Base-by-base conservation (phyloP, 2,113 vertebrate genomes). In the Peromyscus maniculatus region DNA sequence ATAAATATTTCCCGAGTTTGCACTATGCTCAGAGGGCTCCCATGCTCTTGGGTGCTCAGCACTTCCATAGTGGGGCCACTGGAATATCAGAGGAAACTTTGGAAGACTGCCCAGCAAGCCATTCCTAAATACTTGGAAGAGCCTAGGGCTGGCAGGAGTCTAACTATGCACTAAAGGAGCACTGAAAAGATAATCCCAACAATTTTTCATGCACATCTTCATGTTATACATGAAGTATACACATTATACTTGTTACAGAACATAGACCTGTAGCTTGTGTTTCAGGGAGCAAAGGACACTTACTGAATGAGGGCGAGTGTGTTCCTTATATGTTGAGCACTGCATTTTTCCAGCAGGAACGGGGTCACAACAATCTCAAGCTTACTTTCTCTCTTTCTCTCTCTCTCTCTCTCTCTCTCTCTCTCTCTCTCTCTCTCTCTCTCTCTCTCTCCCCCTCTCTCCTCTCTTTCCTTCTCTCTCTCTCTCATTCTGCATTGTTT, bases 101-200 rank as follows among this genome's bases (percentile, higher is more conserved):
- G 36, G 46, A n/a, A 91, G 84, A 91, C 74, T 75, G 87, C 88
- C 43, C 0, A 52, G 22, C 36, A 36, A 95, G 74, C 39, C 77
- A 83, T n/a, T 62, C 64, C 43, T 59, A 95, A 93, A 71, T 78
- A 64, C 87, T 84, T 90, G 66, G 87, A 92, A 95, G 91, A 93
- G 46, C 11, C 24, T n/a, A n/a, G 59, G 13, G 52, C 17, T 96
- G 91, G 67, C 75, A 55, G 55, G 22, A 79, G 24, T 92, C 52
- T 88, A 92, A 88, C 55, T 95, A 87, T 91, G 49, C 78, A 87
- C 46, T 79, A 88, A 43, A 31, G 39, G 16, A 36, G 1, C 64
- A 94, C 87, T 90, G n/a, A 87, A 95, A 96, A 92, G 59, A 55
- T 89, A 90, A 97, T 96, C 78, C 57, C 24, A 96, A 87, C 75